phyloP scores from a whole-genome alignment of 2,888 invertebrate genomes.

The Rotaria socialis region DNA sequence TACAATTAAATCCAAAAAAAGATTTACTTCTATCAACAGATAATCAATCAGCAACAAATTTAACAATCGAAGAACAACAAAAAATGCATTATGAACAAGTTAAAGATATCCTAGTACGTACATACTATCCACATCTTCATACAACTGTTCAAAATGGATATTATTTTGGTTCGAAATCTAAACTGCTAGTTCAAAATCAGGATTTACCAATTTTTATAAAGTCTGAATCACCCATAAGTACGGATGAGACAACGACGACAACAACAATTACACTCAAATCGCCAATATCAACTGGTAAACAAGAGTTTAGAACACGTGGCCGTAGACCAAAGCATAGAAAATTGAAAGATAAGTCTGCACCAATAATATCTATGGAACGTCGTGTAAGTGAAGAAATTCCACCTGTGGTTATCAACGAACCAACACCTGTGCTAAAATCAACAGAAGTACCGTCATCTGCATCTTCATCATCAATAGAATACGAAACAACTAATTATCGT shows the following conservation, averaged over 20 bases:
- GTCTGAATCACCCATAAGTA: not conserved
- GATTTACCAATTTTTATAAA: not conserved
- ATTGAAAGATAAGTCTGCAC: not conserved
- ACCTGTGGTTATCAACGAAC: not conserved
- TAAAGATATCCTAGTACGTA: not conserved
- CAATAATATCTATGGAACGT: not conserved
- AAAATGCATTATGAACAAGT: not conserved
- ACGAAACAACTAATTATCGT: not conserved
- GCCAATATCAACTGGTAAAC: not conserved
- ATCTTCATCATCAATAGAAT: not conserved
- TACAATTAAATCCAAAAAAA: not conserved
- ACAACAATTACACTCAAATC: not conserved
- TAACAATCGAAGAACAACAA: not conserved
- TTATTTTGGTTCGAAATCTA: not conserved
- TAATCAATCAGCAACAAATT: not conserved
- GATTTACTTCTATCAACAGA: not conserved
- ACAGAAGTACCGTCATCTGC: not conserved
- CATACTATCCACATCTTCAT: not conserved
- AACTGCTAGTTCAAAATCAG: not conserved
- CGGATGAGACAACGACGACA: not conserved
- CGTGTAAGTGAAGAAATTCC: conserved; percentile 10
- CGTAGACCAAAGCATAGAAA: not conserved
- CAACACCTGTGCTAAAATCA: not conserved
- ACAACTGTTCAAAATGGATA: not conserved
- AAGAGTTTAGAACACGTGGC: not conserved